Percentiles rank a stretch among this genome's conserved stretches.
These are phyloP conservation scores for Acestrorhynchus altus DNA, from an alignment of 2,797 vertebrate species.

Conservation along the genomic window DNA sequence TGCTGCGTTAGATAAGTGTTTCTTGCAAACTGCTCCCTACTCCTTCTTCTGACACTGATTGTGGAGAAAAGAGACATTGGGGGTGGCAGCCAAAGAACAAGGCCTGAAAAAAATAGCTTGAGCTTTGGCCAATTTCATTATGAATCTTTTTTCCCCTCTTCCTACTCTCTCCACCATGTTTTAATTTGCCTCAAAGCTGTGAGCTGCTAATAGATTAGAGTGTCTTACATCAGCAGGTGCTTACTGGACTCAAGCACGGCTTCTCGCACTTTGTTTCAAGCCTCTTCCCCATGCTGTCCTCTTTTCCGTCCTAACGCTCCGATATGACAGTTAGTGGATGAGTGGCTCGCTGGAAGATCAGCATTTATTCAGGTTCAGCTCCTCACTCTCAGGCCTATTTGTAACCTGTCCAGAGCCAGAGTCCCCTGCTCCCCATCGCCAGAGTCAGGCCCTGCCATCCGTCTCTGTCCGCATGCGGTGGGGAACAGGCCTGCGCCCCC, in stretches of 20 bases:
- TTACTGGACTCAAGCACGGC: not conserved
- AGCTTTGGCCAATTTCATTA: constrained; percentile 71
- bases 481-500: constrained; percentile 70
- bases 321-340: constrained; percentile 77
- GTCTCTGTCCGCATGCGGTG: constrained; percentile 78
- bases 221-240: constrained; percentile 8
- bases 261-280: constrained; percentile 8
- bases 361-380: constrained; percentile 79
- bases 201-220: constrained; percentile 29
- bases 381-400: constrained; percentile 79
- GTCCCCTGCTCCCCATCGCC: constrained; percentile 76
- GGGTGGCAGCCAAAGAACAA: constrained; percentile 67
- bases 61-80: constrained; percentile 82
- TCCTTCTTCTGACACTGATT: constrained; percentile 83
- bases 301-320: constrained; percentile 18
- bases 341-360: constrained; percentile 75
- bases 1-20: constrained; percentile 85
- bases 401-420: constrained; percentile 81
- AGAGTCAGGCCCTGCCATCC: constrained; percentile 73
- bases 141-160: constrained; percentile 56
- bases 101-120: constrained; percentile 21
- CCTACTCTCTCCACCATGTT: constrained; percentile 59
- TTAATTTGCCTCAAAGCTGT: constrained; percentile 73
- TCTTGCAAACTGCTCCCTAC: constrained; percentile 78
- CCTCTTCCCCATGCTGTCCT: not conserved